phyloP scores from a whole-genome alignment of 2,797 vertebrate species.

The Acrocephalus scirpaceus region DNA sequence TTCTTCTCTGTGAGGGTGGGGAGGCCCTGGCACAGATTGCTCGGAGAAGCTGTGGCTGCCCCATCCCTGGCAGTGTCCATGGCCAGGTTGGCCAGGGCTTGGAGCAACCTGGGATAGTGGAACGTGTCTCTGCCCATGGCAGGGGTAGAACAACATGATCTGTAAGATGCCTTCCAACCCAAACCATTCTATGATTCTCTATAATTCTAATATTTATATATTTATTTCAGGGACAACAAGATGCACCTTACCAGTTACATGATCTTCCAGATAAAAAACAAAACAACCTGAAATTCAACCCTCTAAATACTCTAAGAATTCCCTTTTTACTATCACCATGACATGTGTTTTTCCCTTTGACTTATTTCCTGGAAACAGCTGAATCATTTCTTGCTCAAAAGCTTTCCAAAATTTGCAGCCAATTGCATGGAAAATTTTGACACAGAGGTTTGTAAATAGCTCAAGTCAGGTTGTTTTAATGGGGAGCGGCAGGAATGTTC shows the following conservation, averaged over 20 bases:
- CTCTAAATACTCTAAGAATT: background rate
- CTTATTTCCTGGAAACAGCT: background rate
- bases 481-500: background rate
- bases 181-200: background rate
- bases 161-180: background rate
- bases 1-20: background rate
- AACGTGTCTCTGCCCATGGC: background rate
- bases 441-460: background rate
- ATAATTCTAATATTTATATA: background rate
- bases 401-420: background rate
- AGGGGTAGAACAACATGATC: background rate
- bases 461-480: background rate
- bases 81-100: background rate
- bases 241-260: background rate
- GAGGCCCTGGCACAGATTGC: background rate
- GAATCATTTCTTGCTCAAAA: constrained; percentile 17
- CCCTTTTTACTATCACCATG: background rate
- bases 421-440: background rate
- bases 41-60: background rate
- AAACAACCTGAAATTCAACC: rapidly evolving
- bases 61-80: background rate
- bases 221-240: background rate
- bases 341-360: background rate
- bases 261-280: background rate
- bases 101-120: background rate